Conservation (phyloP, 1,140 invertebrate species). For the Drosophila gunungcola region DNA sequence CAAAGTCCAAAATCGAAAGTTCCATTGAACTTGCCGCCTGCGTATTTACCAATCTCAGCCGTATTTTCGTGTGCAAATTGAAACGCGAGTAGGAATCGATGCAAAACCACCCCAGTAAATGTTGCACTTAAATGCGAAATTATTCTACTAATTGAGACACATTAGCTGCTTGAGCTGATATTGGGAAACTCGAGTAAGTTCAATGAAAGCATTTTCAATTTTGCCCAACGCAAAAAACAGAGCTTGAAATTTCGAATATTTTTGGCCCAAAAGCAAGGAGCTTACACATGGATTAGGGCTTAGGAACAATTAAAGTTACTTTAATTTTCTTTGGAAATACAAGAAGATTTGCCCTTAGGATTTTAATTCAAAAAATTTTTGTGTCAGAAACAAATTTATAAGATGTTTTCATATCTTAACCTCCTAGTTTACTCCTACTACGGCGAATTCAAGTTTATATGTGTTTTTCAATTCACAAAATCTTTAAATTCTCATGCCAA, state of each 20-base stretch:
- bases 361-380: too few relatives aligned
- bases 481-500: not conserved
- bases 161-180: constrained; percentile 7
- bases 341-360: too few relatives aligned
- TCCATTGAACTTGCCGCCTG: constrained; percentile 56
- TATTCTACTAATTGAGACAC: constrained; percentile 40
- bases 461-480: not conserved
- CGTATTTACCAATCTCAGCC: constrained; percentile 11
- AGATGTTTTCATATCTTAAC: not conserved
- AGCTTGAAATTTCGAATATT: not conserved
- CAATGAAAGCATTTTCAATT: constrained; percentile 3
- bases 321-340: not conserved
- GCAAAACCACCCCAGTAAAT: not conserved
- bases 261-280: not conserved
- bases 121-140: constrained; percentile 37
- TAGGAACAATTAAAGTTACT: not conserved
- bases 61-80: constrained; percentile 26
- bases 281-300: not conserved
- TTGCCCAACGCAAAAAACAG: not conserved
- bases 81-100: constrained; percentile 17
- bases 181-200: not conserved
- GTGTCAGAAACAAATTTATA: too few relatives aligned
- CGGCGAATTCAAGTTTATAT: too few relatives aligned
- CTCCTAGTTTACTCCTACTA: too few relatives aligned
- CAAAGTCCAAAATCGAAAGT: constrained; percentile 74